phyloP scores from a whole-genome alignment of 2,888 invertebrate species.

The Diarsia dahlii region DNA sequence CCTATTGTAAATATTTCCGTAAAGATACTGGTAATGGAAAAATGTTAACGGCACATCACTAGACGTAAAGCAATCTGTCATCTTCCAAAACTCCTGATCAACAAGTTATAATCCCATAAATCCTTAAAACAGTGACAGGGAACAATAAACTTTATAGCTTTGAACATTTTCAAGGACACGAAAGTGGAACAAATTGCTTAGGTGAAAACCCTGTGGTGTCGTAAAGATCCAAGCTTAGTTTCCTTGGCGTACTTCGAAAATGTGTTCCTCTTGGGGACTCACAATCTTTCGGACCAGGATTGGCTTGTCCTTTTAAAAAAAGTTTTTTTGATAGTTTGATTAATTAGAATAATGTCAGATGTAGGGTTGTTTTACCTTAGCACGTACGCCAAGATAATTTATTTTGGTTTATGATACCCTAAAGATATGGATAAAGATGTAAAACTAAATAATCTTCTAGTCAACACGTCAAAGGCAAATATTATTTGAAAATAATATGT shows the following conservation, averaged over 20 bases:
- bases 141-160: slow-evolving; percentile 73
- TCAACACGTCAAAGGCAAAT: neutral
- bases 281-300: slow-evolving; percentile 63
- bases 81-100: slow-evolving; percentile 64
- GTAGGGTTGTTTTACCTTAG: neutral
- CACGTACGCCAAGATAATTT: neutral
- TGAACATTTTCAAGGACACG: slow-evolving; percentile 75
- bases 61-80: slow-evolving; percentile 69
- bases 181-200: slow-evolving; percentile 77
- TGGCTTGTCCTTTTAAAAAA: slow-evolving; percentile 27
- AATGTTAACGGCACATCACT: slow-evolving; percentile 13
- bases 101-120: slow-evolving; percentile 72
- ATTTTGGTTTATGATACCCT: neutral
- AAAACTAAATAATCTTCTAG: neutral
- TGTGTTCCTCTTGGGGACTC: slow-evolving; percentile 74
- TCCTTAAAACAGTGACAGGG: slow-evolving; percentile 69
- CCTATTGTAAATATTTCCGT: too few species aligned
- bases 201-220: slow-evolving; percentile 81
- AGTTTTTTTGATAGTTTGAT: neutral
- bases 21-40: too few species aligned
- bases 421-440: neutral
- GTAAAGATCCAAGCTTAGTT: slow-evolving; percentile 80
- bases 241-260: slow-evolving; percentile 76
- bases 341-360: slow-evolving; percentile 1
- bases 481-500: neutral